Percentiles rank a stretch among this genome's conserved stretches.
Evolutionary conservation across 2,888 invertebrate genomes (phyloP).

Genomic region (Troilus luridus): DNA sequence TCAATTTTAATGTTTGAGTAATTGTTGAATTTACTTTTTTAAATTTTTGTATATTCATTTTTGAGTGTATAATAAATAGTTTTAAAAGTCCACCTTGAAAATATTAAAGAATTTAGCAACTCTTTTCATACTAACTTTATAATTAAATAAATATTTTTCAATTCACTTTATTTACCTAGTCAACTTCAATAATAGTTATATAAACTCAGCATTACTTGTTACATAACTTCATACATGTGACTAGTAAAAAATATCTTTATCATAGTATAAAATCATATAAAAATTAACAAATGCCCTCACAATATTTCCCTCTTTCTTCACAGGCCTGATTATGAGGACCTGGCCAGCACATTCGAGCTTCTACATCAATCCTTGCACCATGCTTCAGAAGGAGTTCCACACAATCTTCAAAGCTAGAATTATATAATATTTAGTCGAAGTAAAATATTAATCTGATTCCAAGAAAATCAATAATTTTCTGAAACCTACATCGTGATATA

Average conservation of each 20-base stretch:
- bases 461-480: conserved; percentile 30
- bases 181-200: not conserved
- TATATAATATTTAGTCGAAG: not conserved
- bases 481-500: not conserved
- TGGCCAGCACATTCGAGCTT: conserved; percentile 83
- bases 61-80: not conserved
- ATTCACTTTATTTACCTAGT: not conserved
- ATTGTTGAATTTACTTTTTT: not conserved
- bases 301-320: conserved; percentile 78
- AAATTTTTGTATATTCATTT: too few species aligned
- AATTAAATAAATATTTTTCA: not conserved
- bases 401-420: conserved; percentile 75
- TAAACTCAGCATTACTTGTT: not conserved
- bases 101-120: not conserved
- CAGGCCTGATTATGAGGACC: conserved; percentile 80
- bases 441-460: not conserved
- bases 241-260: not conserved
- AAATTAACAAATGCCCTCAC: conserved; percentile 68
- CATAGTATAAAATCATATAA: not conserved
- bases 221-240: not conserved
- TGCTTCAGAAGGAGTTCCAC: conserved; percentile 79
- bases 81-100: not conserved
- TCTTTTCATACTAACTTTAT: too few species aligned
- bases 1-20: not conserved
- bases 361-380: conserved; percentile 80